Conservation (phyloP, 1,140 invertebrate species). For the Pteromalus puparum region DNA sequence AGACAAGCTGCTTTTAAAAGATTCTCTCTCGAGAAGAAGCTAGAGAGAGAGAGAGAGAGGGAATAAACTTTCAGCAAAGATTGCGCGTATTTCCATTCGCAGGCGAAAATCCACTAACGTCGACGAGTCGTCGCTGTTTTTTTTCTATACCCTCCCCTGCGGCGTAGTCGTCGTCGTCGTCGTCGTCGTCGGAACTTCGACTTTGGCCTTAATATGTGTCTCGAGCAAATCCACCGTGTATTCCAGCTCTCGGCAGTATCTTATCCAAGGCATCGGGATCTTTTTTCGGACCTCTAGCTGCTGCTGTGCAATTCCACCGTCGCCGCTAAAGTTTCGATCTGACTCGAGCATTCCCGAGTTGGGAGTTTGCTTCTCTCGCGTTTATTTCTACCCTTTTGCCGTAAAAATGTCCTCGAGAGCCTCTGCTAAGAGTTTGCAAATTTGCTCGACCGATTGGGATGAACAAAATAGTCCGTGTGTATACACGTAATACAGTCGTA, state of each 20-base stretch:
- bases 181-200: background rate
- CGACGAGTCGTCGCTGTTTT: background rate
- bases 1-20: background rate
- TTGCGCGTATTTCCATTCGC: background rate
- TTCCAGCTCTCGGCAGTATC: background rate
- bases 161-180: background rate
- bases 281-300: background rate
- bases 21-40: background rate
- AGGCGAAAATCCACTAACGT: background rate
- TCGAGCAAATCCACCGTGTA: constrained; percentile 33
- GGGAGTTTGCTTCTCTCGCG: background rate
- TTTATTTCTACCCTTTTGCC: background rate
- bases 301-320: background rate
- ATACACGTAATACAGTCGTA: no score
- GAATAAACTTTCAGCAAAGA: background rate
- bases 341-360: background rate
- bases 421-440: background rate
- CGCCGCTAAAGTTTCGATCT: constrained; percentile 25
- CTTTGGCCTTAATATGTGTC: constrained; percentile 17
- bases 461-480: no score
- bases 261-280: background rate
- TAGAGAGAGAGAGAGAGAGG: no score
- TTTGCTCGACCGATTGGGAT: background rate
- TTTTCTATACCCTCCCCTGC: background rate
- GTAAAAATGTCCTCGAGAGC: background rate